Evolutionary conservation across 2,797 vertebrate species (phyloP).

Genomic region (Pelodytes ibericus): DNA sequence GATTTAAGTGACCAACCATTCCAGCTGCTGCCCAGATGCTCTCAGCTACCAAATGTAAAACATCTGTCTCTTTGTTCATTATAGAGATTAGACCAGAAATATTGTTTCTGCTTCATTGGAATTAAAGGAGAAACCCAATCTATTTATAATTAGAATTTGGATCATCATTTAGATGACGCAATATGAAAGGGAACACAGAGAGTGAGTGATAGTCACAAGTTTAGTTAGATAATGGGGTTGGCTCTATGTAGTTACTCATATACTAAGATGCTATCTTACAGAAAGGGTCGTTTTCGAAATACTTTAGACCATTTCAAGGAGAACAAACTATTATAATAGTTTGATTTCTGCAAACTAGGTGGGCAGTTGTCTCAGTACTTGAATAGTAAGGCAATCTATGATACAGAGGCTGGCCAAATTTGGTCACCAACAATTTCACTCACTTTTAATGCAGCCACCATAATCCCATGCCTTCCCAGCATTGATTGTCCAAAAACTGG

Average conservation of each 20-base stretch:
- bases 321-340: too few species aligned
- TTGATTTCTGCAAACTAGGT: too few species aligned
- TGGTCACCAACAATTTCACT: too few species aligned
- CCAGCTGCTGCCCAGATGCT: slow-evolving; percentile 18
- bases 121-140: background rate
- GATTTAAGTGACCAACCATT: background rate
- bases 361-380: too few species aligned
- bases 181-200: background rate
- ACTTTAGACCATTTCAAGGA: too few species aligned
- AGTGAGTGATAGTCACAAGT: background rate
- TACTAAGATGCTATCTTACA: too few species aligned
- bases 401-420: too few species aligned
- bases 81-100: background rate
- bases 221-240: background rate
- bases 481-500: too few species aligned
- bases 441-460: too few species aligned
- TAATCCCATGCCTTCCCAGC: too few species aligned
- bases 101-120: background rate
- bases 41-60: background rate
- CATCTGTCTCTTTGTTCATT: background rate
- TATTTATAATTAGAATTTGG: background rate
- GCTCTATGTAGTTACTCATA: background rate
- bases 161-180: background rate
- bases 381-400: too few species aligned
- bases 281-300: too few species aligned